phyloP scores from a whole-genome alignment of 2,888 invertebrate species.

The Brachycybe producta region DNA sequence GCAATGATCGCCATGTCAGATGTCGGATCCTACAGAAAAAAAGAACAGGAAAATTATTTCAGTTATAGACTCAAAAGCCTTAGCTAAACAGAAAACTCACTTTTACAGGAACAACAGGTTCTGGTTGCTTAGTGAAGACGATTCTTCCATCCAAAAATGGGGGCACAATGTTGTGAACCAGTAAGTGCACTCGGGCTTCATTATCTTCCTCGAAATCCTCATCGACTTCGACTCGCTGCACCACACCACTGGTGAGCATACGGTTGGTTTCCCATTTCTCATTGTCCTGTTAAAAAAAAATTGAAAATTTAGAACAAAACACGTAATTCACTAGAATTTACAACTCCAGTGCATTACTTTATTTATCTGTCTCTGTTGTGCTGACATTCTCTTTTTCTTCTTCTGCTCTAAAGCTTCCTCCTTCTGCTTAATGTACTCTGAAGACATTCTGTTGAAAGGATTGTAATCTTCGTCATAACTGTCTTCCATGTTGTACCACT shows the following conservation, averaged over 20 bases:
- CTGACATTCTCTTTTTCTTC: constrained; percentile 82
- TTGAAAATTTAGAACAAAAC: not conserved
- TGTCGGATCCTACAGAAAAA: constrained; percentile 59
- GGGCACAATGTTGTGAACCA: constrained; percentile 96
- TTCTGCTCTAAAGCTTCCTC: constrained; percentile 83
- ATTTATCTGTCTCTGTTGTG: constrained; percentile 91
- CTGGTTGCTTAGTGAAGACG: constrained; percentile 97
- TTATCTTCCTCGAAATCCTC: constrained; percentile 85
- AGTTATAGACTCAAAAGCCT: constrained; percentile 3
- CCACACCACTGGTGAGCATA: constrained; percentile 89
- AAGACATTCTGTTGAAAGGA: constrained; percentile 76
- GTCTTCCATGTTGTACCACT: constrained; percentile 89
- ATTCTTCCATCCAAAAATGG: constrained; percentile 97
- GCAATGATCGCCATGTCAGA: constrained; percentile 95
- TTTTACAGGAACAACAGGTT: constrained; percentile 90
- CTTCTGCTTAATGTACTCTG: constrained; percentile 83
- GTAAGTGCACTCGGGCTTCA: constrained; percentile 82
- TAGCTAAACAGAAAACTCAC: constrained; percentile 30
- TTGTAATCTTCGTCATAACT: constrained; percentile 83
- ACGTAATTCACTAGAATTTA: not conserved
- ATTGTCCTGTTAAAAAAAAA: constrained; percentile 52
- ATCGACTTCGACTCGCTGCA: constrained; percentile 71
- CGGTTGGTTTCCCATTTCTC: constrained; percentile 98
- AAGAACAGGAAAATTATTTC: constrained; percentile 5
- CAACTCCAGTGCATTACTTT: constrained; percentile 43